Evolutionary conservation across 1,140 invertebrate genomes (phyloP).

Genomic region (Chymomyza costata): DNA sequence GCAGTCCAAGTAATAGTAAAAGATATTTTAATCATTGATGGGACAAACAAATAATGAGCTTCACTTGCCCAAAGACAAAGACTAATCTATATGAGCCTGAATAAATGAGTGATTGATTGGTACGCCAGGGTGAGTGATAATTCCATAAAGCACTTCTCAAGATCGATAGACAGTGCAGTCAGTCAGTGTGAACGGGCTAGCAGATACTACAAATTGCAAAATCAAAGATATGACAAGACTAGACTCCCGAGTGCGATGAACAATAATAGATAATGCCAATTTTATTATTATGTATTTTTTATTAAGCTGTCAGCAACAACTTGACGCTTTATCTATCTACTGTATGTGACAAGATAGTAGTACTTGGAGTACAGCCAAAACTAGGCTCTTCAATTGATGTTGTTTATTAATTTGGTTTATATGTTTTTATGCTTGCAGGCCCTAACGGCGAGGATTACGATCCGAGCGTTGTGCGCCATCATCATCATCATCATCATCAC

Average conservation of each 20-base stretch:
- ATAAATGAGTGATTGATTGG: too few relatives aligned
- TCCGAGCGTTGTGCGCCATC: slow-evolving; percentile 52
- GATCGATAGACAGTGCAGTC: too few relatives aligned
- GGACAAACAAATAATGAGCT: too few relatives aligned
- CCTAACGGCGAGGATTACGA: slow-evolving; percentile 77
- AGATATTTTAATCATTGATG: too few relatives aligned
- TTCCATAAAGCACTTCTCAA: too few relatives aligned
- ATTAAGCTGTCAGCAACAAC: neutral
- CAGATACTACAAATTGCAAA: too few relatives aligned
- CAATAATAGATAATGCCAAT: slow-evolving; percentile 19
- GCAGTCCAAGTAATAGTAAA: too few relatives aligned
- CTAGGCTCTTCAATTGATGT: slow-evolving; percentile 16
- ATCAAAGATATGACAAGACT: neutral
- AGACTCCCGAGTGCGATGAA: slow-evolving; percentile 2
- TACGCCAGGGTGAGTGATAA: too few relatives aligned
- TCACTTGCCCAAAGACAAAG: too few relatives aligned
- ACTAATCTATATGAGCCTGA: too few relatives aligned
- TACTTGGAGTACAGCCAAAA: slow-evolving; percentile 33
- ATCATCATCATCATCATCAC: slow-evolving; percentile 51
- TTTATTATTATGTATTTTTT: slow-evolving; percentile 4
- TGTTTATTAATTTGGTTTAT: slow-evolving; percentile 11
- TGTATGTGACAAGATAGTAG: slow-evolving; percentile 28
- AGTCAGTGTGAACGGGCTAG: too few relatives aligned
- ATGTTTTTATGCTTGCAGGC: slow-evolving; percentile 62
- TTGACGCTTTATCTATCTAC: slow-evolving; percentile 34